Evolutionary conservation across 2,888 invertebrate genomes (phyloP).

Genomic region (Aspidiotus destructor): DNA sequence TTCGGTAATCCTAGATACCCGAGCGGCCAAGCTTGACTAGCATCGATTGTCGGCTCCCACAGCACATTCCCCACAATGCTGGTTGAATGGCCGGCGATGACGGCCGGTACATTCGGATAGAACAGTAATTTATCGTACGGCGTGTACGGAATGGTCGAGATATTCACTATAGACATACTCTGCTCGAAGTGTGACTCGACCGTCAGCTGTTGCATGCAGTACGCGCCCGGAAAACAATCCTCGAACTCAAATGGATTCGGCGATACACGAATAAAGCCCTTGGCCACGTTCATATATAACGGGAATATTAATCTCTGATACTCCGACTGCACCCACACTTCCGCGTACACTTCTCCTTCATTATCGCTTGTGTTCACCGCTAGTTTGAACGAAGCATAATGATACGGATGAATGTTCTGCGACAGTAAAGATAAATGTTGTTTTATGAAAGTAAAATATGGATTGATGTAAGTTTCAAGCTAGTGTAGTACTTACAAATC

Average conservation of each 20-base stretch:
- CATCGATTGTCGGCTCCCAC: conserved; percentile 19
- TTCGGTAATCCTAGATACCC: conserved; percentile 25
- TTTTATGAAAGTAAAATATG: background rate
- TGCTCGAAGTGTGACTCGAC: conserved; percentile 23
- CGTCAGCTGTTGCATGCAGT: conserved; percentile 14
- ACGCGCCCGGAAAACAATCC: conserved; percentile 61
- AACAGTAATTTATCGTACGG: conserved; percentile 24
- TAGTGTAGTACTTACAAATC: conserved; percentile 19
- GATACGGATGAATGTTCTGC: conserved; percentile 46
- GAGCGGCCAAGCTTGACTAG: conserved; percentile 14
- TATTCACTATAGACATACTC: conserved; percentile 26
- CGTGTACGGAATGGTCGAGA: conserved; percentile 24
- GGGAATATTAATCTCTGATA: conserved; percentile 59
- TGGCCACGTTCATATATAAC: conserved; percentile 64
- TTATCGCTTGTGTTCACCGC: conserved; percentile 57
- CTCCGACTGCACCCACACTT: conserved; percentile 62
- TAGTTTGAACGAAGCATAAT: conserved; percentile 61
- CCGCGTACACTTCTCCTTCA: conserved; percentile 58
- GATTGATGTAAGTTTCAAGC: background rate
- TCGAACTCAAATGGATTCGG: conserved; percentile 60
- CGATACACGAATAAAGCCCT: conserved; percentile 51
- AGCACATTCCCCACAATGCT: conserved; percentile 22
- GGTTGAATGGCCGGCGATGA: conserved; percentile 20
- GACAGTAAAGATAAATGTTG: conserved; percentile 18
- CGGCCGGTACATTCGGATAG: conserved; percentile 19